A percentile compares a stretch with the other conserved stretches of the same genome.
These are phyloP conservation scores for Eulithis prunata DNA, from an alignment of 2,888 invertebrate genomes.

Conservation along the genomic window DNA sequence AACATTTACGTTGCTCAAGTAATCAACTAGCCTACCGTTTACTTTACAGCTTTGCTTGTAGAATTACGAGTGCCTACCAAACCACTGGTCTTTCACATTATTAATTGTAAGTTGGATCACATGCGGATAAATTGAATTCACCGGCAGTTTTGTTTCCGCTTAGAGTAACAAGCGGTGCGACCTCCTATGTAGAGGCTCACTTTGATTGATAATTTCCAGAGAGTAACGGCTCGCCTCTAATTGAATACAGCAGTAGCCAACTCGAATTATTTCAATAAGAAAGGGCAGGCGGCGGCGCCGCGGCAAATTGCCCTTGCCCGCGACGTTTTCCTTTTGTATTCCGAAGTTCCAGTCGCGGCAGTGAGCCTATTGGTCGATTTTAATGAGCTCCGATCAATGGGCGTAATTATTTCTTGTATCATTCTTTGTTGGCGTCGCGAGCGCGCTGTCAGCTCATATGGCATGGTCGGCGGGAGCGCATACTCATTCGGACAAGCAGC, in stretches of 20 bases:
- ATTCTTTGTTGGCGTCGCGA: constrained; percentile 73
- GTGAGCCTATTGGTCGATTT: constrained; percentile 72
- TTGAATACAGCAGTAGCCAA: constrained; percentile 65
- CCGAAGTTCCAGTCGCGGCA: constrained; percentile 46
- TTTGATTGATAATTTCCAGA: constrained; percentile 64
- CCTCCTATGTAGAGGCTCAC: constrained; percentile 46
- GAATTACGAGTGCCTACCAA: constrained; percentile 5
- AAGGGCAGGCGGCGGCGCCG: constrained; percentile 72
- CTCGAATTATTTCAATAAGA: constrained; percentile 74
- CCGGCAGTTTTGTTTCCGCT: constrained; percentile 31
- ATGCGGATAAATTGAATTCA: constrained; percentile 12
- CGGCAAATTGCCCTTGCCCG: constrained; percentile 72
- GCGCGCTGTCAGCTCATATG: constrained; percentile 72
- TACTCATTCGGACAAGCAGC: constrained; percentile 47
- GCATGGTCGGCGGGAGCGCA: constrained; percentile 42
- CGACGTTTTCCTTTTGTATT: constrained; percentile 66
- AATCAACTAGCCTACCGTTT: constrained; percentile 8
- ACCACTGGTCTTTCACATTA: constrained; percentile 2
- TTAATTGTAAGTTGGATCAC: constrained; percentile 2
- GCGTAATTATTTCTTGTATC: constrained; percentile 82
- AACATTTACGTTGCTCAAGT: constrained; percentile 9
- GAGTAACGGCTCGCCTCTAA: constrained; percentile 67
- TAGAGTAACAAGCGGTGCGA: constrained; percentile 41
- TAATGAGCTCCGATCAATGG: constrained; percentile 81
- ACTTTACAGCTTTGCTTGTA: constrained; percentile 10